Base-by-base conservation (phyloP, 2,888 invertebrate genomes). In the Odontocolon sp. region DNA sequence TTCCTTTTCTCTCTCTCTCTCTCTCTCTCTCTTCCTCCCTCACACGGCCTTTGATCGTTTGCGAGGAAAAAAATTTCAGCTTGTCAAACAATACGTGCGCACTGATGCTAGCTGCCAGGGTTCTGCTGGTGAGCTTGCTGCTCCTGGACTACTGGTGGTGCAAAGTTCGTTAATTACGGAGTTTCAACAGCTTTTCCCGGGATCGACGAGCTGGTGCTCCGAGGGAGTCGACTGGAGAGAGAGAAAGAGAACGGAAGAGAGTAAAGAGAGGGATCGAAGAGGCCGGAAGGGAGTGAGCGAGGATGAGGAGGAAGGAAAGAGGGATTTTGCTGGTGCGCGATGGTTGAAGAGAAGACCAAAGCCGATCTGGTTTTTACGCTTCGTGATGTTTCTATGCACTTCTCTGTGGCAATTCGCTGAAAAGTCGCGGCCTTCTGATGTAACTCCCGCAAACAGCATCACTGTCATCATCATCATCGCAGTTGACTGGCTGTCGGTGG, bases 131-230 rank as follows among this genome's bases (percentile, higher is more conserved):
- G 42, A 31, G 14, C 36, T 64, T 36, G 61, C 61, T 40, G 16
- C 61, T 66, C 67, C 36, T 59, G 68, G 45, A 50, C 52, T 31
- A 33, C 14, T 28, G 40, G 21, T 63, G 63, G 33, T 82, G 78
- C 80, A 85, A 84, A 85, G 85, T 85, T 84, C 85, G 84, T 85
- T 85, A 85, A 85, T 85, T 85, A 84, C 84, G 79, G 83, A 84
- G 84, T 84, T 84, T 81, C 76, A 77, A 79, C 72, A 72, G 76
- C 78, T 78, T 78, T 78, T 78, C 64, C 31, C 67, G 71, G 57
- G 71, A 77, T 77, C 74, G 74, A 59, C 64, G 74, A 74, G 77
- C 57, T 45, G 38, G 66, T 66, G 56, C 40, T 11, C 47, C 28
- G 14, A 11, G 23, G 11, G 9, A 56, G 50, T 68, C 54, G 63